Percentiles rank a stretch among this genome's conserved stretches.
These are phyloP conservation scores for Mohoua ochrocephala DNA, from an alignment of 2,113 vertebrate genomes.

Conservation along the genomic window DNA sequence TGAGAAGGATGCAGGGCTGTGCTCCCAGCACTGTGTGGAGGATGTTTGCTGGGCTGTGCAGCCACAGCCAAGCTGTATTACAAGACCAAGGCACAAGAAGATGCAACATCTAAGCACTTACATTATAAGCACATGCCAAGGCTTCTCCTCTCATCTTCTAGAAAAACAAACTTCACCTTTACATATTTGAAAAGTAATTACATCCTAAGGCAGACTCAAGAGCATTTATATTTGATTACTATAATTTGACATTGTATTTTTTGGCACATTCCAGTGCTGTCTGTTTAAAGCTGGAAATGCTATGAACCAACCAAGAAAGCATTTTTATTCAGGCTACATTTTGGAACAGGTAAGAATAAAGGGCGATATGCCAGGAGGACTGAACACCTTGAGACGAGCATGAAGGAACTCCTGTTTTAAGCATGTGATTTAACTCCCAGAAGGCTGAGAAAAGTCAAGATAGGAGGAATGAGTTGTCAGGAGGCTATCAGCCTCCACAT, in stretches of 20 bases:
- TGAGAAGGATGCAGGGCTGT: not conserved
- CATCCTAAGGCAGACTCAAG: not conserved
- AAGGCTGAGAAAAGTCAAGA: not conserved
- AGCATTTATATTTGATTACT: not conserved
- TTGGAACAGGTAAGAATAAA: not conserved
- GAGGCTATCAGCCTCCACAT: not conserved
- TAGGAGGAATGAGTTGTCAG: not conserved
- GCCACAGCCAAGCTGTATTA: not conserved
- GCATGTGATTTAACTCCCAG: not conserved
- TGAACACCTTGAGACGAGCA: not conserved
- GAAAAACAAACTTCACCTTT: not conserved
- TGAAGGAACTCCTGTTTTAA: not conserved
- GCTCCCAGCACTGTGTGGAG: not conserved
- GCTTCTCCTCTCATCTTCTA: not conserved
- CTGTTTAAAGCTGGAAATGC: not conserved
- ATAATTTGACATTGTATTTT: not conserved
- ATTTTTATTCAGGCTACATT: not conserved
- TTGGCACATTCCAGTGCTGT: not conserved
- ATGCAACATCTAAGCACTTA: not conserved
- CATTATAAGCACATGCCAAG: not conserved
- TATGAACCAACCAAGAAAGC: not conserved
- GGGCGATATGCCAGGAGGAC: not conserved
- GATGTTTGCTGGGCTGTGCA: not conserved
- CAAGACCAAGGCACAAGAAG: not conserved
- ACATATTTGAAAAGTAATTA: not conserved